Evolutionary conservation across 2,113 vertebrate species (phyloP).

Genomic region (Regulus satrapa): DNA sequence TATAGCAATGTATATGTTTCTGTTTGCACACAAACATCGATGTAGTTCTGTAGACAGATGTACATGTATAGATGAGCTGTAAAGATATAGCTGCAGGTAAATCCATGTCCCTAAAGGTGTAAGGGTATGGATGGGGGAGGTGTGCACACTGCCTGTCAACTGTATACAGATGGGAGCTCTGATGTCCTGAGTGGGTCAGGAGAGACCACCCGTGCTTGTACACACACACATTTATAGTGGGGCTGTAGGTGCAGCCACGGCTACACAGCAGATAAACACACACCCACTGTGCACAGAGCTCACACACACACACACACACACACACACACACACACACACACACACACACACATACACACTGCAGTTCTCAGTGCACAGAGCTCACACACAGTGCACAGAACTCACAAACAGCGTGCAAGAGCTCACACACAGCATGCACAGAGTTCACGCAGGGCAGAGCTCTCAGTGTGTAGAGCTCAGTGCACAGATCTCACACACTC

Average conservation of each 20-base stretch:
- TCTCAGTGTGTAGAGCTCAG: not conserved
- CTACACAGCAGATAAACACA: not conserved
- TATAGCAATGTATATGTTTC: not conserved
- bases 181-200: not conserved
- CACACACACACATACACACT: not conserved
- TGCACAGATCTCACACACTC: no score
- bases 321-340: not conserved
- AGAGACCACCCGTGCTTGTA: rapidly evolving
- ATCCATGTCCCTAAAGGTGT: not conserved
- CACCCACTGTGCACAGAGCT: not conserved
- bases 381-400: not conserved
- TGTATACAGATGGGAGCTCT: not conserved
- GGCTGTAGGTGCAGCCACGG: not conserved
- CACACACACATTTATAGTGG: no score
- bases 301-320: not conserved
- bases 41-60: not conserved
- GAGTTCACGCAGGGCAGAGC: not conserved
- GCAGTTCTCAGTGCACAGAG: no score
- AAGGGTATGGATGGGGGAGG: not conserved
- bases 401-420: not conserved
- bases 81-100: not conserved
- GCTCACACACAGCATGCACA: not conserved
- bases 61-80: not conserved
- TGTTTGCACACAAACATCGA: not conserved
- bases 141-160: not conserved